A percentile compares a stretch with the other conserved stretches of the same genome.
Conservation (phyloP, 2,797 vertebrate genomes). For the Mormyrus hasselquistii region DNA sequence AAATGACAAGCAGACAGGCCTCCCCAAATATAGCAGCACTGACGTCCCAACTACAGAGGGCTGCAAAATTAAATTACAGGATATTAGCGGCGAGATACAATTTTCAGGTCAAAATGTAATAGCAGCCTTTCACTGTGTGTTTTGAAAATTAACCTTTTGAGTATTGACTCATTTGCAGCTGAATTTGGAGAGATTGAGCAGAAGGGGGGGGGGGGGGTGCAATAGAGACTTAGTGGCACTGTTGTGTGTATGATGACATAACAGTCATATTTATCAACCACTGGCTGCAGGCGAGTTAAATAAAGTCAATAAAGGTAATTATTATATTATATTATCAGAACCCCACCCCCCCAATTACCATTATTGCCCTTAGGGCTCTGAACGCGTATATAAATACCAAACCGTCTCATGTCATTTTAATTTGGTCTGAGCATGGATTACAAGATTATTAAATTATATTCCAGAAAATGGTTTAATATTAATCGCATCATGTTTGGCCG, state of each 20-base stretch:
- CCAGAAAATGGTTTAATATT: slow-evolving; percentile 59
- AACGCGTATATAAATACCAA: background rate
- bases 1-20: slow-evolving; percentile 79
- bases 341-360: background rate
- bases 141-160: slow-evolving; percentile 76
- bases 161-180: slow-evolving; percentile 60
- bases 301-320: slow-evolving; percentile 31
- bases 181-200: slow-evolving; percentile 31
- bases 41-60: slow-evolving; percentile 61
- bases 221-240: background rate
- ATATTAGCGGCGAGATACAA: slow-evolving; percentile 69
- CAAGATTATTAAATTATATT: slow-evolving; percentile 51
- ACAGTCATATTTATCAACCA: slow-evolving; percentile 43
- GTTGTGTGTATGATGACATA: slow-evolving; percentile 30
- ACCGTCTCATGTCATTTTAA: background rate
- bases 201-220: background rate
- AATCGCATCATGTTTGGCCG: slow-evolving; percentile 71
- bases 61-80: slow-evolving; percentile 70
- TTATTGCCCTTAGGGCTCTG: background rate
- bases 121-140: slow-evolving; percentile 71
- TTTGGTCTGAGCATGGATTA: slow-evolving; percentile 40
- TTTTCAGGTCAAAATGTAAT: slow-evolving; percentile 78
- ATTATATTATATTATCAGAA: slow-evolving; percentile 1
- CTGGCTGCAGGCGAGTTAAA: slow-evolving; percentile 22
- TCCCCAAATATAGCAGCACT: slow-evolving; percentile 67